phyloP scores from a whole-genome alignment of 2,113 vertebrate genomes.

The Calcarius ornatus region DNA sequence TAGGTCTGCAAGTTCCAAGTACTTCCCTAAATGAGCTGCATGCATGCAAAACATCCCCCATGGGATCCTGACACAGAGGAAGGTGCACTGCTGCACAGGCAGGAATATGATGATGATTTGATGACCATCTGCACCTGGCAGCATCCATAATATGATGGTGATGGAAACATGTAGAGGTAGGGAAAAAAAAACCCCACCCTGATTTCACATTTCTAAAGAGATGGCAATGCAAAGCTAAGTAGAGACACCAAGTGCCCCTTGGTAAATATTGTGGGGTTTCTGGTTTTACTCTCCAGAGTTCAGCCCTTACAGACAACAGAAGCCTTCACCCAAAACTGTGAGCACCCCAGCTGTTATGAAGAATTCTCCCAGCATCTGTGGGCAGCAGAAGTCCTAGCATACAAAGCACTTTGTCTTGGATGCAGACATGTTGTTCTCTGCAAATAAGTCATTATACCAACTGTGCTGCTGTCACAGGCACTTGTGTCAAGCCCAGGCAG shows the following conservation, averaged over 20 bases:
- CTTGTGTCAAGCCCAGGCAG: neutral
- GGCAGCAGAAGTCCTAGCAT: neutral
- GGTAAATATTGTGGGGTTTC: neutral
- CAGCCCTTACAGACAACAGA: neutral
- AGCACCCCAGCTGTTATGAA: neutral
- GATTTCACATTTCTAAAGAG: neutral
- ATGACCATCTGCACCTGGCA: neutral
- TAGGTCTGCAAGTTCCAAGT: neutral
- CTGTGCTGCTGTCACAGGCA: neutral
- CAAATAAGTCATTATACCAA: neutral
- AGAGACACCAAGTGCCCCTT: neutral
- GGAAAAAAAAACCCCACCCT: rapidly evolving
- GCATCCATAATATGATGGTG: neutral
- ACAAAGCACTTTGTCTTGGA: neutral
- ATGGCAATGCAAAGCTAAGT: neutral
- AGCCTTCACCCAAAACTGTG: neutral
- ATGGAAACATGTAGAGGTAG: neutral
- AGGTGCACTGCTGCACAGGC: neutral
- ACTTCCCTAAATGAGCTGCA: neutral
- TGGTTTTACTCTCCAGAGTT: neutral
- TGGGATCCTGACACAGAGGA: neutral
- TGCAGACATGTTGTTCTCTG: neutral
- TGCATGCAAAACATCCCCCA: neutral
- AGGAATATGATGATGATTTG: neutral
- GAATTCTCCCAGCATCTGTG: neutral